phyloP scores from a whole-genome alignment of 2,113 vertebrate genomes.

The Pungitius pungitius region DNA sequence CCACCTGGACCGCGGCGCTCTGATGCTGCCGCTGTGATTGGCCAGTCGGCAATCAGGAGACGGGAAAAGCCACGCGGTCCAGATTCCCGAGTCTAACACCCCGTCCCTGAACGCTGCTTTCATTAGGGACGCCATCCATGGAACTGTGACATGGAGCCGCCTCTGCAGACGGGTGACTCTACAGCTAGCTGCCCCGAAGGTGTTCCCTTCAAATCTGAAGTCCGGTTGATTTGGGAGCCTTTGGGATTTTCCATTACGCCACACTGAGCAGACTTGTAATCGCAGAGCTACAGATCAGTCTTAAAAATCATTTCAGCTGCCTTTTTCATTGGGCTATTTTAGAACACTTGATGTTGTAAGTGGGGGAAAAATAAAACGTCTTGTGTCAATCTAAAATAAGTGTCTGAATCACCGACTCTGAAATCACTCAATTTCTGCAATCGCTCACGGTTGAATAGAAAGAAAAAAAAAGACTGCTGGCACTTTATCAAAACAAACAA shows the following conservation, averaged over 20 bases:
- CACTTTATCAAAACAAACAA: slow-evolving; percentile 9
- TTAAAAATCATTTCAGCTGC: neutral
- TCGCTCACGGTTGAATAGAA: slow-evolving; percentile 3
- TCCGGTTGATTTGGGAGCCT: neutral
- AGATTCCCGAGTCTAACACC: neutral
- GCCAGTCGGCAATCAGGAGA: neutral
- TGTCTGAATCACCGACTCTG: neutral
- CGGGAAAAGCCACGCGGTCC: neutral
- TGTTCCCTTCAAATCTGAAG: neutral
- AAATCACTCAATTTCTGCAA: slow-evolving; percentile 39
- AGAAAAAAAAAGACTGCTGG: slow-evolving; percentile 16
- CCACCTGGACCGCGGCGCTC: too few relatives aligned
- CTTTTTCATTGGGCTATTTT: neutral
- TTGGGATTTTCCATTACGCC: slow-evolving; percentile 7
- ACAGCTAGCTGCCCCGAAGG: neutral
- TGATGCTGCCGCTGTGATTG: neutral
- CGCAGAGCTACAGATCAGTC: neutral
- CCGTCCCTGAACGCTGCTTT: neutral
- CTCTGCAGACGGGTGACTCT: neutral
- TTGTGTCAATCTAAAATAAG: slow-evolving; percentile 23
- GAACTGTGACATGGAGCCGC: neutral
- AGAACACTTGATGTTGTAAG: neutral
- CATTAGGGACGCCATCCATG: neutral
- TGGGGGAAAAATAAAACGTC: neutral
- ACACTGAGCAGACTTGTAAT: neutral